phyloP scores from a whole-genome alignment of 2,888 invertebrate genomes.

The Crossocerus cetratus region DNA sequence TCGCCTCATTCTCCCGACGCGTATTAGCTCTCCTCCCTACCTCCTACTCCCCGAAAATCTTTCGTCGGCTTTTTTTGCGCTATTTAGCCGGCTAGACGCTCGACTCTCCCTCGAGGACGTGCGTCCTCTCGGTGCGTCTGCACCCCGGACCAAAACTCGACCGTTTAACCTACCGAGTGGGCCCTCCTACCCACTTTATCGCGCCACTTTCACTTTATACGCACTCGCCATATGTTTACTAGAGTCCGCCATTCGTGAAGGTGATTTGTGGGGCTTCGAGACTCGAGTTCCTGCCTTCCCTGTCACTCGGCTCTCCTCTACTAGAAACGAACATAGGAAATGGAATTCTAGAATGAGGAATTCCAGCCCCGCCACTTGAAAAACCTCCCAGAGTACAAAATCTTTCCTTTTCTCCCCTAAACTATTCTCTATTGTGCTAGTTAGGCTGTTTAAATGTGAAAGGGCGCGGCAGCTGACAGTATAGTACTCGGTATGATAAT shows the following conservation, averaged over 20 bases:
- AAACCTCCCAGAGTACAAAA: no score
- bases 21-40: background rate
- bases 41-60: slow-evolving; percentile 36
- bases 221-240: slow-evolving; percentile 6
- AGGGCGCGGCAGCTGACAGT: no score
- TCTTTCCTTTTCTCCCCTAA: no score
- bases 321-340: no score
- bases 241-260: slow-evolving; percentile 1
- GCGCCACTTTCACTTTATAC: slow-evolving; percentile 18
- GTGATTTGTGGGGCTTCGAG: background rate
- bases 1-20: background rate
- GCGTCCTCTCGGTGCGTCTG: background rate
- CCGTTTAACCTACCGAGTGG: background rate
- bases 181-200: slow-evolving; percentile 24
- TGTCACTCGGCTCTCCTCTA: no score
- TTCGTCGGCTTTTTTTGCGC: slow-evolving; percentile 41
- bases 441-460: no score
- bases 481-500: no score
- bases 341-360: no score
- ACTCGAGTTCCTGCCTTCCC: no score
- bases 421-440: no score
- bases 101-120: background rate
- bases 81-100: slow-evolving; percentile 51
- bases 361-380: no score
- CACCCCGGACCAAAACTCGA: background rate